Percentiles rank a stretch among this genome's conserved stretches.
phyloP scores from a whole-genome alignment of 2,888 invertebrate species.

The Palloptera scutellata region DNA sequence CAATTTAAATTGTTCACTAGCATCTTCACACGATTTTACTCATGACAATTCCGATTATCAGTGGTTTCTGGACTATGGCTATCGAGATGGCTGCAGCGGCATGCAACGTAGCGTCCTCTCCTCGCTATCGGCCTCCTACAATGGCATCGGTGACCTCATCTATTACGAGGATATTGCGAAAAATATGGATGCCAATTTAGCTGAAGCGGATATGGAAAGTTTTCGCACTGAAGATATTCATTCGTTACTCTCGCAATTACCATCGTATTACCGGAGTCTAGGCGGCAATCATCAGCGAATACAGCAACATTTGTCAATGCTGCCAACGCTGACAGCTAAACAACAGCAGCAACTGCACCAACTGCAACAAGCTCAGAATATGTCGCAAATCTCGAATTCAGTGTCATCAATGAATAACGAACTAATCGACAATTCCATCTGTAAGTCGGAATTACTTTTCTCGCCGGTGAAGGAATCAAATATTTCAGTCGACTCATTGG shows the following conservation, averaged over 20 bases:
- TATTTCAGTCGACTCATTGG: constrained; percentile 89
- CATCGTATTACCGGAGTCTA: constrained; percentile 75
- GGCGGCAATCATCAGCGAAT: constrained; percentile 59
- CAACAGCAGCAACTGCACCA: constrained; percentile 33
- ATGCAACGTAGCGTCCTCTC: constrained; percentile 83
- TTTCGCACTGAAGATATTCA: constrained; percentile 92
- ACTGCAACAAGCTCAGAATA: constrained; percentile 16
- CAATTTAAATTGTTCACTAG: constrained; percentile 63
- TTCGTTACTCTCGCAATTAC: constrained; percentile 79
- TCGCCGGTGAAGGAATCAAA: constrained; percentile 86
- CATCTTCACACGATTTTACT: constrained; percentile 71
- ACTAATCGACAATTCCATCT: constrained; percentile 82
- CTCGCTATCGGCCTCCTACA: constrained; percentile 82
- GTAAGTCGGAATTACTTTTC: constrained; percentile 89
- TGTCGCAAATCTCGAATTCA: constrained; percentile 54
- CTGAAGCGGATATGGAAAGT: constrained; percentile 95
- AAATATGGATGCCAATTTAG: constrained; percentile 91
- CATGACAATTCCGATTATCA: constrained; percentile 91
- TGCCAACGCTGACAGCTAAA: constrained; percentile 46
- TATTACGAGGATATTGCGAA: constrained; percentile 87
- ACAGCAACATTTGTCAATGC: constrained; percentile 53
- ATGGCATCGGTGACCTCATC: constrained; percentile 72
- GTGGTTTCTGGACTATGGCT: constrained; percentile 90
- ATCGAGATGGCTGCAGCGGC: constrained; percentile 74
- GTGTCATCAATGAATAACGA: constrained; percentile 69